Evolutionary conservation across 2,888 invertebrate genomes (phyloP), one percentile per base, ranked within the genome.

Genomic region (Tetramorium bicarinatum): DNA sequence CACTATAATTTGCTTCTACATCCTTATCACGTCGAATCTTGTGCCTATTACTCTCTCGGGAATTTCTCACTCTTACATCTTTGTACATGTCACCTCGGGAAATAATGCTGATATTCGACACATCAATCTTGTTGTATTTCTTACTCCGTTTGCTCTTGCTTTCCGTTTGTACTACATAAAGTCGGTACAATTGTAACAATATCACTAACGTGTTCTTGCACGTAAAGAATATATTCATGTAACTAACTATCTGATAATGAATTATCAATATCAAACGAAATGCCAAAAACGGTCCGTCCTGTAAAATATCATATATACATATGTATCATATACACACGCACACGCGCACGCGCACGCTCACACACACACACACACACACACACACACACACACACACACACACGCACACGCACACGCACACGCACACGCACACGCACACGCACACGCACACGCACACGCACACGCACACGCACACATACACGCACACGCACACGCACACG

Each of bases 191-290:
- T 94, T 98, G 98, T 0, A 99, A 96, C 0, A 98, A 95, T 85
- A 99, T 99, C 13, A 99, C 99, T 94, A 98, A 95, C 0, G 97
- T 97, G 92, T 98, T 98, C 95, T 98, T 98, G 95, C 98, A 98
- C 0, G 99, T 99, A 95, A 99, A 99, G 95, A 99, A 99, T 29
- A 99, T 98, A 94, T 99, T 99, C 97, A 99, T 99, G 93, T 99
- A 99, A 92, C 98, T 98, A 88, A 98, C 97, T 47, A 99, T 98
- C 88, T 97, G 96, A 94, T 98, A 99, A 92, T 98, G 97, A 13
- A 97, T 96, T 84, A 99, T 98, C 64, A 99, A 97, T 44, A 98
- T 96, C 3, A 99, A 96, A 0, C 99, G 95, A 93, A 99, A 98
- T 0, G 97, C 97, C 9, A 99, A 95, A 95, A 98, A 99, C 0